These are phyloP conservation scores for Crematogaster levior DNA, from an alignment of 2,888 invertebrate genomes.

Conservation along the genomic window DNA sequence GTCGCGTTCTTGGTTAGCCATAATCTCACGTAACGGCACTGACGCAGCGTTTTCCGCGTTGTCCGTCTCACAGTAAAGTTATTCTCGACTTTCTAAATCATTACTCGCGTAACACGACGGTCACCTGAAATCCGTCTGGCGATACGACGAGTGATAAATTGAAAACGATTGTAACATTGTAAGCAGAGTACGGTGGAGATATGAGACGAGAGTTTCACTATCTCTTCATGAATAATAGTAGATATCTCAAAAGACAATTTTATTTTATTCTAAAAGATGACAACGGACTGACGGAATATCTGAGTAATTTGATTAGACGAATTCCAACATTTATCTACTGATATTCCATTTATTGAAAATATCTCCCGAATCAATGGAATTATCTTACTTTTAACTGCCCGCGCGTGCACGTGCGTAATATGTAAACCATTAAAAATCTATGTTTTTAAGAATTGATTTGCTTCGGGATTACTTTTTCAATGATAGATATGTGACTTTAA, in stretches of 20 bases:
- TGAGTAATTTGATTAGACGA: not conserved
- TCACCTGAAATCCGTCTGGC: constrained; percentile 30
- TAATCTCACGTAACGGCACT: constrained; percentile 41
- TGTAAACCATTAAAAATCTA: no score
- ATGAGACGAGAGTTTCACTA: constrained; percentile 16
- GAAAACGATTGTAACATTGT: constrained; percentile 10
- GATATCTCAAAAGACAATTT: constrained; percentile 15
- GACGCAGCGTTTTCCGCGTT: constrained; percentile 28
- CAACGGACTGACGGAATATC: not conserved
- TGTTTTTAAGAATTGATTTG: not conserved
- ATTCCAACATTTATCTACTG: not conserved
- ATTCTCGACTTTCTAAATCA: constrained; percentile 36
- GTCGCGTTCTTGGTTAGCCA: constrained; percentile 34
- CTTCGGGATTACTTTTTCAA: not conserved
- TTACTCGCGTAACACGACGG: constrained; percentile 16
- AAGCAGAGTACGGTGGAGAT: constrained; percentile 14
- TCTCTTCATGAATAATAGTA: constrained; percentile 16
- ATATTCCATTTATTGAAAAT: not conserved
- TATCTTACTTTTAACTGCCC: not conserved
- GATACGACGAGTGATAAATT: constrained; percentile 28
- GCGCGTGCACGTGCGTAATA: no score
- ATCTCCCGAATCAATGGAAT: not conserved
- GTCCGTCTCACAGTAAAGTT: constrained; percentile 7
- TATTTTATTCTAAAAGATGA: not conserved
- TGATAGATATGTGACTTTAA: not conserved